Conservation (phyloP, 2,113 vertebrate genomes). For the Petrocephalus zakoni region DNA sequence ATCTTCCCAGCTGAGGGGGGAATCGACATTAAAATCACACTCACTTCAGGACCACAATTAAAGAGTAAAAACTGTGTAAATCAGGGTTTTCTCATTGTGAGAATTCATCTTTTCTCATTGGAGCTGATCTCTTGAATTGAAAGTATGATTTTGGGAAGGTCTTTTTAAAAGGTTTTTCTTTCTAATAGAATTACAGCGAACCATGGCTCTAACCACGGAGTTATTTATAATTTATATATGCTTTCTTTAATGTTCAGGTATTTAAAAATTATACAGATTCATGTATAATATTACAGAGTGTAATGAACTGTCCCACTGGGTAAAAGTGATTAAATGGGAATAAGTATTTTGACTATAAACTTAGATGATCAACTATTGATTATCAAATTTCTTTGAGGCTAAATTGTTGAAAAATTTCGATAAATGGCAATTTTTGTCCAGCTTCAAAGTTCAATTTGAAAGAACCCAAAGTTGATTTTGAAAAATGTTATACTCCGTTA, state of each 20-base stretch:
- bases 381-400: background rate
- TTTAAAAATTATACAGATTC: background rate
- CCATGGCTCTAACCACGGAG: no score
- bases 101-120: background rate
- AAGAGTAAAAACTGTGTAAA: background rate
- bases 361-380: background rate
- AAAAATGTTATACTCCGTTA: background rate
- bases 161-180: background rate
- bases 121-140: background rate
- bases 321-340: background rate
- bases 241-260: background rate
- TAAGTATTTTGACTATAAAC: background rate
- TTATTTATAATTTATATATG: background rate
- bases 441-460: background rate
- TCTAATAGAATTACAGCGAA: no score
- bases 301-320: background rate
- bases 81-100: background rate
- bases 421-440: no score
- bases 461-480: background rate
- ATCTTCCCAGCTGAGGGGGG: conserved; percentile 44
- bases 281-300: background rate
- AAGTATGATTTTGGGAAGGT: background rate
- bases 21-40: conserved; percentile 16
- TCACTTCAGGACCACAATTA: background rate
- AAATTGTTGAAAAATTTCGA: background rate